A percentile compares a stretch with the other conserved stretches of the same genome.
phyloP scores from a whole-genome alignment of 2,113 vertebrate species.

The Rattus norvegicus region DNA sequence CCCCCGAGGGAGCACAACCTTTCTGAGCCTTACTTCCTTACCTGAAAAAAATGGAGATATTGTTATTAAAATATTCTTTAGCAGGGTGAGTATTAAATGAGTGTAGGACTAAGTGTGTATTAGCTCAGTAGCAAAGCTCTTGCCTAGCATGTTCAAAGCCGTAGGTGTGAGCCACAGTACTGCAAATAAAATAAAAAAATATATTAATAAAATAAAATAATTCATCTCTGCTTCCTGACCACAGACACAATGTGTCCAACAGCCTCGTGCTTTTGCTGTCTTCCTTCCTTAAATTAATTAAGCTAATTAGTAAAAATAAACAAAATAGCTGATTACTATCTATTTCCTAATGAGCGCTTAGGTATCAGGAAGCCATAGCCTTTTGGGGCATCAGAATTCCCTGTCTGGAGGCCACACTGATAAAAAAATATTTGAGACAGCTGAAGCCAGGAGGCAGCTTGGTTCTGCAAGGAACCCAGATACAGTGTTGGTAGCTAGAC shows the following conservation, averaged over 20 bases:
- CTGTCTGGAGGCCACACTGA: background rate
- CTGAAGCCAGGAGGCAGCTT: background rate
- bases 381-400: background rate
- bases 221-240: background rate
- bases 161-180: background rate
- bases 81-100: background rate
- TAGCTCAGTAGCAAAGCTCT: background rate
- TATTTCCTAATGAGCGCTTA: background rate
- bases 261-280: background rate
- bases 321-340: background rate
- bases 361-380: background rate
- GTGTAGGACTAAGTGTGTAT: background rate
- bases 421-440: background rate
- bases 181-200: background rate
- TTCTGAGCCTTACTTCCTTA: constrained; percentile 23
- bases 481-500: background rate
- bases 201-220: background rate
- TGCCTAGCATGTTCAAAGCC: background rate
- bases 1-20: background rate
- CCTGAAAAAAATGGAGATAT: constrained; percentile 37
- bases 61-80: background rate
- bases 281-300: background rate
- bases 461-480: background rate
- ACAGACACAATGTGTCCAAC: background rate
- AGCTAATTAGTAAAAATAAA: background rate